Evolutionary conservation across 2,888 invertebrate genomes (phyloP), one percentile per base, ranked within the genome.

Genomic region (Drosophila meridionalis): DNA sequence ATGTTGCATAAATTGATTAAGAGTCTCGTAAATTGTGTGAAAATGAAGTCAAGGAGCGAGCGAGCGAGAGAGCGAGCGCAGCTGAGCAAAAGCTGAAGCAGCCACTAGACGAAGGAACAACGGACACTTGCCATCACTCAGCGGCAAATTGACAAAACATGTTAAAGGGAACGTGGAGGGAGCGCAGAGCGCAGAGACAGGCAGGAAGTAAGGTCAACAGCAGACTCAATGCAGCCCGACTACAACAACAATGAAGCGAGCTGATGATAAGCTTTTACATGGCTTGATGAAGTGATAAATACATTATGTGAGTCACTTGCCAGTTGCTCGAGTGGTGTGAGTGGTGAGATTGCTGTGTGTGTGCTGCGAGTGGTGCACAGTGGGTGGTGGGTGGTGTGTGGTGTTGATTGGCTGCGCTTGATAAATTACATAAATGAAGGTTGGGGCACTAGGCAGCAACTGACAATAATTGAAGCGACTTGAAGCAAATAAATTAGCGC

Each of bases 271-370:
- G 76, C 81, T 71, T 73, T 76, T 80, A 77, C 84, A 78, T 75
- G 73, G 69, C 77, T 75, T 87, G 89, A 86, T 89, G 78, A 86
- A 89, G 89, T 87, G 89, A 89, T 89, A 86, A 89, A 89, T 80
- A 82, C 89, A 87, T 82, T 87, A 87, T 87, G 80, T 68, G 72
- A 60, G 56, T 45, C 61, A 72, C 60, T 76, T 65, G 68, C 58
- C 42, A 57, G 56, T 67, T 43, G 42, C 9, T 36, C 40, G 36
- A 45, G 43, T 30, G 40, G n/a, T 6, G 45, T 28, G 47, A 47
- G 11, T 4, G 20, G 43, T 47, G 5, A 2, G 36, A 36, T 9
- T n/a, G 9, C 9, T 36, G 11, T 36, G 3, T n/a, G 42, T 20
- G 42, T 43, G 20, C 42, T n/a, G 62, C 12, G 53, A 53, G 36